phyloP scores from a whole-genome alignment of 1,140 invertebrate genomes.

The Pararge aegeria region DNA sequence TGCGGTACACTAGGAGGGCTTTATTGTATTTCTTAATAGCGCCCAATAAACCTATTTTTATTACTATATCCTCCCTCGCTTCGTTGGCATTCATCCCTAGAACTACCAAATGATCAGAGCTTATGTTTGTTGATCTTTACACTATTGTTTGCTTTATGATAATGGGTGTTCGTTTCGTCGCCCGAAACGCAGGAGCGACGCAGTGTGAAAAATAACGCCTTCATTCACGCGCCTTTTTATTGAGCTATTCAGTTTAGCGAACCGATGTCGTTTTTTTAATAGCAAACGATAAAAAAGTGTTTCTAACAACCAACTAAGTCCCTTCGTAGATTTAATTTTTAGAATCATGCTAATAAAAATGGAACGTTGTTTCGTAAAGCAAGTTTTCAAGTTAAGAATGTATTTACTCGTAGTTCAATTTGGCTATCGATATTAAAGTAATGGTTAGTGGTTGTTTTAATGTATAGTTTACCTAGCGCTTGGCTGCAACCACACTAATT shows the following conservation, averaged over 20 bases:
- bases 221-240: slow-evolving; percentile 68
- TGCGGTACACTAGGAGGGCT: not conserved
- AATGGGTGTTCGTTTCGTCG: slow-evolving; percentile 72
- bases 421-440: too few species aligned
- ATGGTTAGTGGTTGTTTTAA: too few species aligned
- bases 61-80: slow-evolving; percentile 60
- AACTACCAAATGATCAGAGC: slow-evolving; percentile 64
- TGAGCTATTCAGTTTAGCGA: slow-evolving; percentile 67
- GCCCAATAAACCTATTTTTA: slow-evolving; percentile 66
- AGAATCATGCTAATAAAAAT: not conserved
- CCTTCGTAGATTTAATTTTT: slow-evolving; percentile 6
- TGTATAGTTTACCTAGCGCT: too few species aligned
- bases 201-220: slow-evolving; percentile 77
- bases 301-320: slow-evolving; percentile 6
- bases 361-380: not conserved
- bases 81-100: slow-evolving; percentile 67
- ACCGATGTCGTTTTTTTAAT: slow-evolving; percentile 18
- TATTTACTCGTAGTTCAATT: too few species aligned
- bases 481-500: too few species aligned
- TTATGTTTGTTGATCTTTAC: slow-evolving; percentile 70
- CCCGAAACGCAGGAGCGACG: slow-evolving; percentile 50
- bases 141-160: slow-evolving; percentile 76
- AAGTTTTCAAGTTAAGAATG: not conserved
- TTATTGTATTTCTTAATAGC: slow-evolving; percentile 12
- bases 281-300: not conserved